phyloP scores from a whole-genome alignment of 2,888 invertebrate species.

The Orthosia gothica region DNA sequence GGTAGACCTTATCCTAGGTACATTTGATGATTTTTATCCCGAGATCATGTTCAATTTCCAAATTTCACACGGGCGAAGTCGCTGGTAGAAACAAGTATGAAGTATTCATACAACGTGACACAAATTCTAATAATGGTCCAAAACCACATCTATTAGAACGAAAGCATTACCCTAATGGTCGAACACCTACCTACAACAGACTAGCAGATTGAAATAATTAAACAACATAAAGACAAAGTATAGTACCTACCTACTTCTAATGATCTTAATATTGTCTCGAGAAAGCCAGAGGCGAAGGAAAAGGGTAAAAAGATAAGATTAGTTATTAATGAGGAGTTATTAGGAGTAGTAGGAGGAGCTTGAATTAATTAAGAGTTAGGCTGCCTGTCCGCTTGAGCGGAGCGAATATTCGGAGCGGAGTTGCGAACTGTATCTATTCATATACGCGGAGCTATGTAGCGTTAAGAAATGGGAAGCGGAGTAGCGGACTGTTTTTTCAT shows the following conservation, averaged over 20 bases:
- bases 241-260: background rate
- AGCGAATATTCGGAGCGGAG: too few species aligned
- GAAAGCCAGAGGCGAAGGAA: background rate
- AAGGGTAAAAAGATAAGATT: background rate
- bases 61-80: too few species aligned
- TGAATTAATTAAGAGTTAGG: background rate
- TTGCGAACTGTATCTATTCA: too few species aligned
- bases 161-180: constrained; percentile 7
- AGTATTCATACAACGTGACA: background rate
- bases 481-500: too few species aligned
- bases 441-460: too few species aligned
- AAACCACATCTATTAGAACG: constrained; percentile 16
- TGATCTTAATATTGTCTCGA: background rate
- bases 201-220: background rate
- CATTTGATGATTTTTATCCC: too few species aligned
- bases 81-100: too few species aligned
- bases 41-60: too few species aligned
- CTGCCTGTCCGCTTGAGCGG: too few species aligned
- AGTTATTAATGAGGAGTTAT: background rate
- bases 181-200: background rate
- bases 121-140: constrained; percentile 6
- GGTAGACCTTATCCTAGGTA: background rate
- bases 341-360: too few species aligned
- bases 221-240: background rate
- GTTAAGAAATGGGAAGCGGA: too few species aligned